Conservation (phyloP, 2,888 invertebrate species). For the Andrena hattorfiana region DNA sequence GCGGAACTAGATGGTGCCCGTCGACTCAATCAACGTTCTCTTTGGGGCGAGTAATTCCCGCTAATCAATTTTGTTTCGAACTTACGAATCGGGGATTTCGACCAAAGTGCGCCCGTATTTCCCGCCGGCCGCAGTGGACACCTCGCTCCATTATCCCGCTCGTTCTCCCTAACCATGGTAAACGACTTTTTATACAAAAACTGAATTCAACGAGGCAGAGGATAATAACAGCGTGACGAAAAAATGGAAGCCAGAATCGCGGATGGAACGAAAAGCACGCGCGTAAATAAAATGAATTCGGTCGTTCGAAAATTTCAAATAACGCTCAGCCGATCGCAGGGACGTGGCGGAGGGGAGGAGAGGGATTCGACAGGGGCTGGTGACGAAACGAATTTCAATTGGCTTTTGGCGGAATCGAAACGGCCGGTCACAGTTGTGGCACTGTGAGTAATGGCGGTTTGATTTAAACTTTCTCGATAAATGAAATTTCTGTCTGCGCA, state of each 20-base stretch:
- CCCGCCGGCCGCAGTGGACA: neutral
- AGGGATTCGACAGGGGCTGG: constrained; percentile 32
- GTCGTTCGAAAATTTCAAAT: constrained; percentile 56
- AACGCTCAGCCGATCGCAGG: constrained; percentile 37
- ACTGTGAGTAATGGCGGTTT: constrained; percentile 73
- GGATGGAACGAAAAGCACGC: neutral
- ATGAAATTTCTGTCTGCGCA: constrained; percentile 70
- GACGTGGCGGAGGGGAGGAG: neutral
- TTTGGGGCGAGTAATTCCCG: constrained; percentile 53
- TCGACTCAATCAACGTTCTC: constrained; percentile 66
- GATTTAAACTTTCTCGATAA: constrained; percentile 73
- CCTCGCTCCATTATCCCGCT: neutral
- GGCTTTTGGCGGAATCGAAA: constrained; percentile 69
- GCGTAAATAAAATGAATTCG: constrained; percentile 31
- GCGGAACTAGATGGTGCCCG: constrained; percentile 57
- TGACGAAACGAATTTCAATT: constrained; percentile 74
- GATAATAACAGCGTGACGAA: neutral
- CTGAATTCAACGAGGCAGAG: neutral
- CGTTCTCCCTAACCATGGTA: neutral
- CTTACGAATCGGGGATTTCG: constrained; percentile 32
- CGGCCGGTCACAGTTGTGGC: constrained; percentile 65
- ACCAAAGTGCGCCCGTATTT: constrained; percentile 3
- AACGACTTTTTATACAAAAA: neutral
- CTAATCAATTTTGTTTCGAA: constrained; percentile 68
- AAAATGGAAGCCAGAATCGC: neutral